Evolutionary conservation across 2,888 invertebrate genomes (phyloP).

Genomic region (Drosophila formosana): DNA sequence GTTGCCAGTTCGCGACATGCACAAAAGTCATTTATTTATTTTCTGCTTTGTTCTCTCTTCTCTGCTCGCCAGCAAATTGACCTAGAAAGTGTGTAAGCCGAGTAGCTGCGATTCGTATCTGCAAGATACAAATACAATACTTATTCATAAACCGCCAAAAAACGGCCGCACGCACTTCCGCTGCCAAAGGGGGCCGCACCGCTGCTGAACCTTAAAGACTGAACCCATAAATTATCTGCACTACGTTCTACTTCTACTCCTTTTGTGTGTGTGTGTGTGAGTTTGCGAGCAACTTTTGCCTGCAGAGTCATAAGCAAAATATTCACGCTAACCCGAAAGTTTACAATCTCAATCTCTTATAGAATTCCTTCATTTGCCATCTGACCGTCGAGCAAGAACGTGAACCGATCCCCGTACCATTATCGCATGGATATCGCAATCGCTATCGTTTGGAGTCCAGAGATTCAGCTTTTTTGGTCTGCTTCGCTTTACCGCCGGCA

Average conservation of each 20-base stretch:
- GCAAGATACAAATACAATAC: slow-evolving; percentile 58
- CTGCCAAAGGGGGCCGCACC: slow-evolving; percentile 45
- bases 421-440: slow-evolving; percentile 30
- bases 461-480: slow-evolving; percentile 16
- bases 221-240: slow-evolving; percentile 72
- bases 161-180: slow-evolving; percentile 69
- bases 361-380: slow-evolving; percentile 60
- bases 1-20: slow-evolving; percentile 63
- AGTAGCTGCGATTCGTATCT: slow-evolving; percentile 73
- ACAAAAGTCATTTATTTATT: slow-evolving; percentile 77
- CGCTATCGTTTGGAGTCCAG: slow-evolving; percentile 27
- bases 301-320: slow-evolving; percentile 46
- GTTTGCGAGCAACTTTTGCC: slow-evolving; percentile 22
- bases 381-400: slow-evolving; percentile 51
- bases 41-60: slow-evolving; percentile 14
- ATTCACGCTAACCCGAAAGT: slow-evolving; percentile 38
- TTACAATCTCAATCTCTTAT: slow-evolving; percentile 39
- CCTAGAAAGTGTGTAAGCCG: slow-evolving; percentile 57
- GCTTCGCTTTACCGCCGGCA: slow-evolving; percentile 81
- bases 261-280: slow-evolving; percentile 7
- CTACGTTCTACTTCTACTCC: slow-evolving; percentile 54
- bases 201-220: slow-evolving; percentile 35
- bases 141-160: slow-evolving; percentile 26
- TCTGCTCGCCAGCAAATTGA: slow-evolving; percentile 41
- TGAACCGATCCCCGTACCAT: slow-evolving; percentile 26